Conservation (phyloP, 2,888 invertebrate species). For the Luperina testacea region DNA sequence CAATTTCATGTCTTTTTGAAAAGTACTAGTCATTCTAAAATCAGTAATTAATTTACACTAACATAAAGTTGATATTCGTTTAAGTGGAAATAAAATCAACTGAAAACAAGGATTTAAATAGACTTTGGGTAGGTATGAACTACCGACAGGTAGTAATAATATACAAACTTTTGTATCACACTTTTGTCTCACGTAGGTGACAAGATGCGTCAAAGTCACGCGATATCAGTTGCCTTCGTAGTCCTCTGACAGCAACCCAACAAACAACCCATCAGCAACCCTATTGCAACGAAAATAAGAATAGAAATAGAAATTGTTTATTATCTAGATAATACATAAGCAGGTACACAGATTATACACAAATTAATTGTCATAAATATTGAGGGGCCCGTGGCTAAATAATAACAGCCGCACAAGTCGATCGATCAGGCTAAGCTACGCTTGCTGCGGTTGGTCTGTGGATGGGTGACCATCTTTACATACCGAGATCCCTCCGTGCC, state of each 20-base stretch:
- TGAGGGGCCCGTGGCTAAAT: too few species aligned
- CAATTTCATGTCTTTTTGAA: neutral
- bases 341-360: too few species aligned
- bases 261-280: neutral
- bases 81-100: neutral
- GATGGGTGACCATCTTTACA: too few species aligned
- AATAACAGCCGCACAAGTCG: too few species aligned
- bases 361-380: too few species aligned
- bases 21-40: neutral
- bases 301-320: neutral
- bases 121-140: too few species aligned
- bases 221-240: constrained; percentile 12
- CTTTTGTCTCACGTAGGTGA: constrained; percentile 1
- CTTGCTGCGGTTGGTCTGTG: too few species aligned
- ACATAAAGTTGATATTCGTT: neutral
- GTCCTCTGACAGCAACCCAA: neutral
- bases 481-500: too few species aligned
- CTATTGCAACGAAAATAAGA: neutral
- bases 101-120: neutral
- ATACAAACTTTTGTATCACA: too few species aligned
- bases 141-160: neutral
- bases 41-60: neutral
- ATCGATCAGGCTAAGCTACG: too few species aligned
- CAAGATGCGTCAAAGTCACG: constrained; percentile 32
- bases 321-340: neutral